Evolutionary conservation across 2,888 invertebrate genomes (phyloP), one percentile per base, ranked within the genome.

Genomic region (Chamaedrilus cognettii): DNA sequence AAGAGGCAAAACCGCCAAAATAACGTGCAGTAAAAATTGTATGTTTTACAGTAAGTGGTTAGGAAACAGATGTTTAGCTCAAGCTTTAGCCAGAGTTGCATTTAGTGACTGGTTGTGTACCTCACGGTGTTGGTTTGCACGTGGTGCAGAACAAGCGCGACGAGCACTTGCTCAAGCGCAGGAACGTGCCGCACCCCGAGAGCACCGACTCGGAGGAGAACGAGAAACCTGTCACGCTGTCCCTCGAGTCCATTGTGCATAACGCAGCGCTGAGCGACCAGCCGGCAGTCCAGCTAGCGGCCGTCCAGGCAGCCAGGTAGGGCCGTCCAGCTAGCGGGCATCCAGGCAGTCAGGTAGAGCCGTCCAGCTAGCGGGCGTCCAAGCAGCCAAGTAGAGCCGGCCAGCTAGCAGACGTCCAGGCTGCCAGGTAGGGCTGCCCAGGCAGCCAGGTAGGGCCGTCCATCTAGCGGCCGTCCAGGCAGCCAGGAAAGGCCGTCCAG

Each of bases 181-280:
- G 98, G 78, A 99, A 98, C 87, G 96, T 99, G 70, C 96, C 95
- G 68, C 88, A 90, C 78, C 94, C 90, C 78, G 95, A 95, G 84
- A 91, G 92, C 26, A 91, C 91, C 74, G 88, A 88, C 85, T 83
- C 82, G 35, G 80, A 82, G 72, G 81, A 81, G 59, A 78, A 79
- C 72, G 84, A 83, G 69, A 80, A 80, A 66, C 80, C 80, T 26
- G 76, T 79, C 30, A 75, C 72, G 7, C 80, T 80, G 70, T 80
- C 82, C 42, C 85, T 96, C 76, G 89, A 90, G 77, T 90, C 91
- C 79, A 88, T 97, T 77, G 96, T 97, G 66, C 87, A 88, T 80
- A 93, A 94, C 80, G 96, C 97, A 26, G 90, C 88, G 15, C n/a
- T n/a, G n/a, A 91, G 91, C 83, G 71, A 77, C 7, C 90, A 91